Evolutionary conservation across 2,888 invertebrate genomes (phyloP), one percentile per base, ranked within the genome.

Genomic region (Antheraea yamamai): DNA sequence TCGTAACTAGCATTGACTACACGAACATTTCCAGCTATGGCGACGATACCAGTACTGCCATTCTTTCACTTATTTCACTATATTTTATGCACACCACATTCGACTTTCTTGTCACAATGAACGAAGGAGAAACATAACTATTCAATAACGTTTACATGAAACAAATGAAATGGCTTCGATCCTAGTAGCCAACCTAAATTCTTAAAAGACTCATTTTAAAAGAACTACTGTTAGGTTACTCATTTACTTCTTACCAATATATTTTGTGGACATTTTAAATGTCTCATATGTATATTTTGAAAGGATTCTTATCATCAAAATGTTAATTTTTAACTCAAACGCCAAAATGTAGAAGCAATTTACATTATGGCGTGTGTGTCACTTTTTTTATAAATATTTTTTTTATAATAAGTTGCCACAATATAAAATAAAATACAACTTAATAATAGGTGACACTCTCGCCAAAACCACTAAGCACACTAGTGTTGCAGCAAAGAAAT

Each of bases 351-450:
- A 92, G 89, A 92, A 91, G 90, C 91, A 92, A 95, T 94, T 94
- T 94, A 94, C 95, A 95, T 94, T 94, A 94, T 94, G 94, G 95
- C 94, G 95, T 95, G 95, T 95, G 94, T 95, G 94, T 94, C 94
- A 95, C 91, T 94, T 94, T 92, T 58, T 91, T 91, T 89, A 83
- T 85, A 85, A 86, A 84, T 85, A 84, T 88, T 90, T 90, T 92
- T 91, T 91, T 89, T 82, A 78, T 73, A 64, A 81, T 47, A 80
- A 81, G 89, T 91, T 91, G 86, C 89, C 80, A 81, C 72, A 74
- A 70, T 70, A 51, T 26, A 79, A 79, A 77, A 76, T 76, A 30
- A 8, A 12, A 2, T 66, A n/a, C 64, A 14, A 16, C 64, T 16
- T 14, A 66, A 72, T 16, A 16, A 35, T 18, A 39, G n/a, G 74